Conservation (phyloP, 2,888 invertebrate genomes). For the Drosophila cracens region DNA sequence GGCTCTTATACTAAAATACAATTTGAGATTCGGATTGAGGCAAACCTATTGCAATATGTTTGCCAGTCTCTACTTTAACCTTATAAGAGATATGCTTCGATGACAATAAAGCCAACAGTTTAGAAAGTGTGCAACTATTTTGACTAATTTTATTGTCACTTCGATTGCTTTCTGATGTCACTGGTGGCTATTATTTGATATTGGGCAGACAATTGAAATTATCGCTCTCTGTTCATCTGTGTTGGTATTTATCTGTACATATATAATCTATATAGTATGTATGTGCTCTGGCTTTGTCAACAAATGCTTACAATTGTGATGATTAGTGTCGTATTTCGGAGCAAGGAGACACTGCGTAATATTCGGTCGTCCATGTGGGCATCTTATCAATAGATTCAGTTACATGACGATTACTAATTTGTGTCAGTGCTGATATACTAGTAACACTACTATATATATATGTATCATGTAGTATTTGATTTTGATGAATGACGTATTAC, state of each 20-base stretch:
- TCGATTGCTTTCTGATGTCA: slow-evolving; percentile 7
- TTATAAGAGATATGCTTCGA: background rate
- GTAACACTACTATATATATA: background rate
- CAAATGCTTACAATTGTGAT: slow-evolving; percentile 4
- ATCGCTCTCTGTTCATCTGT: slow-evolving; percentile 5
- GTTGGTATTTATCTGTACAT: background rate
- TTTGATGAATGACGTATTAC: background rate
- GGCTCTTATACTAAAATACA: background rate
- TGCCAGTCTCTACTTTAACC: too few species aligned
- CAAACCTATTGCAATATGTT: background rate
- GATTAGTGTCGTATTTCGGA: slow-evolving; percentile 33
- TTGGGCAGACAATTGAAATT: slow-evolving; percentile 16
- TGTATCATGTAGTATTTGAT: background rate
- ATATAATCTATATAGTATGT: background rate
- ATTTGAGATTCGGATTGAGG: background rate
- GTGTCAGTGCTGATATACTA: slow-evolving; percentile 30
- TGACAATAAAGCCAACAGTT: background rate
- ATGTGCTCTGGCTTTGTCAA: background rate
- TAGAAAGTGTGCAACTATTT: background rate
- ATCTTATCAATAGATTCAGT: slow-evolving; percentile 32
- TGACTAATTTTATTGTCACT: slow-evolving; percentile 15
- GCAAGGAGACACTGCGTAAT: background rate
- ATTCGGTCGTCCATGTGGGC: slow-evolving; percentile 15
- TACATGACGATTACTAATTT: slow-evolving; percentile 26
- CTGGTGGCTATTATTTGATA: background rate